phyloP scores from a whole-genome alignment of 1,140 invertebrate genomes.

The Berghia stephanieae region DNA sequence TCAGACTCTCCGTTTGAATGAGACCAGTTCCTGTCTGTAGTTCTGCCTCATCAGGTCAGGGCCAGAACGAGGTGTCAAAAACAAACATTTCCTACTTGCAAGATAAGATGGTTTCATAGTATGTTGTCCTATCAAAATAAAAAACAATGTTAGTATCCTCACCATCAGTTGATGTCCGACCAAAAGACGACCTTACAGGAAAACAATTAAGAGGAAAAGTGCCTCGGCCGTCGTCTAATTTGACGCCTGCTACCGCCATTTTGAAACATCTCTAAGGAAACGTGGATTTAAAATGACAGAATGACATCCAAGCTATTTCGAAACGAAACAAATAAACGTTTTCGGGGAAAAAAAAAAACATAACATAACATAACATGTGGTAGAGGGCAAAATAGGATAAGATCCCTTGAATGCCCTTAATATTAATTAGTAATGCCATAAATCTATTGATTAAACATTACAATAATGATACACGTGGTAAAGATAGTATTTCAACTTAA shows the following conservation, averaged over 20 bases:
- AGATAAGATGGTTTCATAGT: neutral
- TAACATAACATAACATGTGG: neutral
- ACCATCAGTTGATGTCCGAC: slow-evolving; percentile 9
- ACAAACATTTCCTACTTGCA: neutral
- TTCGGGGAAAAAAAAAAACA: neutral
- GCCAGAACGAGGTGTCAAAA: too few species aligned
- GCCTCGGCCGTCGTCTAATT: slow-evolving; percentile 52
- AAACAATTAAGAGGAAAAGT: slow-evolving; percentile 59
- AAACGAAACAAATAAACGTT: neutral
- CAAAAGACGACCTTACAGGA: slow-evolving; percentile 49
- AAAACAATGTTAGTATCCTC: slow-evolving; percentile 25
- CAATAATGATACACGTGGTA: too few species aligned
- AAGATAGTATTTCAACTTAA: too few species aligned
- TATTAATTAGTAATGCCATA: neutral
- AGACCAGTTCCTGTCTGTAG: too few species aligned
- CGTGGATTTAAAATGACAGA: too few species aligned
- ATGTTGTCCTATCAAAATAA: neutral
- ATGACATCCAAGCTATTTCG: neutral
- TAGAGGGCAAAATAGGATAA: neutral
- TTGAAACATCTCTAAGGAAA: slow-evolving; percentile 62
- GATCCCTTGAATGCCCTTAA: neutral
- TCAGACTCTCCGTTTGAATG: too few species aligned
- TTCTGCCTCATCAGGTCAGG: too few species aligned
- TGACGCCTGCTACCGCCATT: slow-evolving; percentile 58
- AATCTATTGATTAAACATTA: too few species aligned